Percentiles rank a stretch among this genome's conserved stretches.
phyloP scores from a whole-genome alignment of 2,113 vertebrate genomes.

The Dipodomys merriami region DNA sequence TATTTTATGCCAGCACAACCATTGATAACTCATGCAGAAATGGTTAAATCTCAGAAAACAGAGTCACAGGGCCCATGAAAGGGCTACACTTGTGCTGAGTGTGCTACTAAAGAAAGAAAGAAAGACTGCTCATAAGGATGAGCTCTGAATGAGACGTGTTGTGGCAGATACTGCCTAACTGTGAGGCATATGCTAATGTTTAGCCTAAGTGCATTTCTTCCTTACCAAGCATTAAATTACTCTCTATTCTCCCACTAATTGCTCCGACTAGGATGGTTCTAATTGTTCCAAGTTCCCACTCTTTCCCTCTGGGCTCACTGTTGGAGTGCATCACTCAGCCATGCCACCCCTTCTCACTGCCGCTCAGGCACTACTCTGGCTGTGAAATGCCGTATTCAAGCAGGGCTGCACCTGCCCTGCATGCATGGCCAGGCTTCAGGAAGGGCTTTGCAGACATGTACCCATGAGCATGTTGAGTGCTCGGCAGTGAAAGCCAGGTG shows the following conservation, averaged over 20 bases:
- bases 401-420: too few relatives aligned
- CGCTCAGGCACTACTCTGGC: not conserved
- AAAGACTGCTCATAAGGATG: not conserved
- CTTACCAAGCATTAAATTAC: not conserved
- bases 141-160: not conserved
- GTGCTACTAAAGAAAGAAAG: not conserved
- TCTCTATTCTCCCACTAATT: not conserved
- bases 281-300: conserved; percentile 4
- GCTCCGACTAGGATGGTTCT: not conserved
- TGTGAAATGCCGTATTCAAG: not conserved
- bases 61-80: not conserved
- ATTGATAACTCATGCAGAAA: not conserved
- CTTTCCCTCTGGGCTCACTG: not conserved
- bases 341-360: not conserved
- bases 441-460: not conserved
- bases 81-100: not conserved
- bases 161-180: not conserved
- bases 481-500: not conserved
- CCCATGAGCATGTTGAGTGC: not conserved
- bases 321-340: not conserved
- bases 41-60: not conserved
- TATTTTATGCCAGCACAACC: not conserved
- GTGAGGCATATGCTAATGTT: not conserved
- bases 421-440: not conserved
- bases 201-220: conserved; percentile 38